A percentile compares a stretch with the other conserved stretches of the same genome.
Conservation (phyloP, 37 sponge, comb jelly and placozoan species). For the Haliclona indistincta region DNA sequence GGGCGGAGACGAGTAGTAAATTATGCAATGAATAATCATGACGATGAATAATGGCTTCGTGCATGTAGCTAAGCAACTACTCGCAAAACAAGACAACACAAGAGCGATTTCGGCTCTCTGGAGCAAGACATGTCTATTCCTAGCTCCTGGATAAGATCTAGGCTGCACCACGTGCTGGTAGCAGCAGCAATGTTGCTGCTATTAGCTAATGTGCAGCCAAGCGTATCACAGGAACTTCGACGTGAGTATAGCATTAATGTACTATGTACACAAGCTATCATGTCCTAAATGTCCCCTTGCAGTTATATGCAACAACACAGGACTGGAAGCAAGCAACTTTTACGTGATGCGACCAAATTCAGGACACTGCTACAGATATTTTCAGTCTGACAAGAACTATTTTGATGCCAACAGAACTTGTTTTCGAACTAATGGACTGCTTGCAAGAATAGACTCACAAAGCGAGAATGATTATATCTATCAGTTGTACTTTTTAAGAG, state of each 20-base stretch:
- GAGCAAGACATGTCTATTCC: no score
- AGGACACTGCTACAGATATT: slow-evolving; percentile 42
- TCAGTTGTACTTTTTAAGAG: not conserved
- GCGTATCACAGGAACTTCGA: not conserved
- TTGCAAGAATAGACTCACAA: slow-evolving; percentile 28
- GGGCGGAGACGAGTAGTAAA: no score
- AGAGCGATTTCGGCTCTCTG: no score
- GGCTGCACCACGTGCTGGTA: no score
- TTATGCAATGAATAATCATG: no score
- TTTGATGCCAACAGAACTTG: slow-evolving; percentile 41
- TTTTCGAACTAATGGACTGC: slow-evolving; percentile 20
- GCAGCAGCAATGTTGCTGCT: no score
- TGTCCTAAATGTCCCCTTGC: not conserved
- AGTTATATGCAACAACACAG: slow-evolving; percentile 23
- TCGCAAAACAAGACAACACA: no score
- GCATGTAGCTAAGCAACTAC: no score
- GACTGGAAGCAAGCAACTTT: not conserved
- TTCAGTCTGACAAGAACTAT: slow-evolving; percentile 8
- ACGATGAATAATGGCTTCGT: no score
- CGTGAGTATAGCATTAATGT: not conserved
- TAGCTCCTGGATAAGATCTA: no score
- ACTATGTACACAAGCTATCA: not conserved
- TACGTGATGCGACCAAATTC: not conserved
- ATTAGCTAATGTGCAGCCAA: no score
- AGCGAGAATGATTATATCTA: slow-evolving; percentile 42